Evolutionary conservation across 2,888 invertebrate genomes (phyloP), one percentile per base, ranked within the genome.

Genomic region (Schizaphis graminum): DNA sequence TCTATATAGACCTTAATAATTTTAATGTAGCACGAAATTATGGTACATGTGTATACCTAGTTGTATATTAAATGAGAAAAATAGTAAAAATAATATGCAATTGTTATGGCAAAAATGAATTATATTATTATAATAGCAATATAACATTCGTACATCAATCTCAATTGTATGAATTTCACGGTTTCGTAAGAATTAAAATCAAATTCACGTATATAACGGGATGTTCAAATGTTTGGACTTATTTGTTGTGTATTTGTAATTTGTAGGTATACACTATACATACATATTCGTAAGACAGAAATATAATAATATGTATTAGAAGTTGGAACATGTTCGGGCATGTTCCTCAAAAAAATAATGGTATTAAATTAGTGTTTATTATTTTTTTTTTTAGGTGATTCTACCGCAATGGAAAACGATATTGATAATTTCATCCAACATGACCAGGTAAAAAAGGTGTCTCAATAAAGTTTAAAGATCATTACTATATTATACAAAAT

Each of bases 111-210:
- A 49, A 94, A 87, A 94, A 94, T 85, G 90, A 94, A 90, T 90
- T 90, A 84, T 89, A 90, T 90, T 94, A 94, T 86, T 90, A 90
- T 93, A 90, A 94, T 90, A 85, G 61, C n/a, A 85, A 61, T 61
- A 67, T 13, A 61, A 92, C 92, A 88, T 92, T 88, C 28, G 88
- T 92, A 88, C 67, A 92, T 88, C 88, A 88, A 67, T 88, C 41
- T 92, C 84, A 57, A 89, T 85, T 84, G 77, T 77, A 85, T 49
- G 85, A 85, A 90, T 94, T 94, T 94, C 90, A 94, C 93, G 90
- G 93, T 94, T 86, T 86, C 90, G 44, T 94, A 94, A 94, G 49
- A 94, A 91, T 94, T 93, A 84, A 92, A 92, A 92, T 61, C 67
- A 11, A 61, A 92, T 77, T 61, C 61, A 90, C 24, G 56, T 41